Evolutionary conservation across 2,113 vertebrate species (phyloP).

Genomic region (Fukomys damarensis): DNA sequence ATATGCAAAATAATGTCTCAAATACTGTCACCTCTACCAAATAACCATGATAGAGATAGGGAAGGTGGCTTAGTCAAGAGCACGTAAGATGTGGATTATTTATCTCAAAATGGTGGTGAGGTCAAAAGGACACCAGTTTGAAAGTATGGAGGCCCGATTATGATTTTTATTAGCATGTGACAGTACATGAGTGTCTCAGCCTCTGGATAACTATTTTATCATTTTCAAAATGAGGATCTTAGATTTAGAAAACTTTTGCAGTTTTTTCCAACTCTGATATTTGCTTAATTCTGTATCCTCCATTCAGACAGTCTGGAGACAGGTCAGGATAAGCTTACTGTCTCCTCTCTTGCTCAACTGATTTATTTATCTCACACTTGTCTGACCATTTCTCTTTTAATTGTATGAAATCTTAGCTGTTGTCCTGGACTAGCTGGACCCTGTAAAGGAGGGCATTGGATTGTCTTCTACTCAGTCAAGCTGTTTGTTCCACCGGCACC

Average conservation of each 20-base stretch:
- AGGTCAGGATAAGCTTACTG: constrained; percentile 65
- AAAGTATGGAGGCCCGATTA: neutral
- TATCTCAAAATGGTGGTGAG: neutral
- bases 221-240: constrained; percentile 40
- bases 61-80: neutral
- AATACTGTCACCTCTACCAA: neutral
- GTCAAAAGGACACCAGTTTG: constrained; percentile 35
- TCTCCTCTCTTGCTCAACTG: constrained; percentile 63
- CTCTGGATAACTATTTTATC: constrained; percentile 36
- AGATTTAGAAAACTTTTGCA: constrained; percentile 56
- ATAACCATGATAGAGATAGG: neutral
- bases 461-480: constrained; percentile 53
- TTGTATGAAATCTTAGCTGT: constrained; percentile 44
- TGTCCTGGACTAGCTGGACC: constrained; percentile 48
- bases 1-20: neutral
- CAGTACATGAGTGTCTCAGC: neutral
- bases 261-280: constrained; percentile 58
- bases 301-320: constrained; percentile 56
- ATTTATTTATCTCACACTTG: constrained; percentile 68
- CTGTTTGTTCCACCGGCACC: constrained; percentile 29
- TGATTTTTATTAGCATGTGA: constrained; percentile 31
- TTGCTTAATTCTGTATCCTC: constrained; percentile 44
- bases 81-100: neutral
- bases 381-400: constrained; percentile 49
- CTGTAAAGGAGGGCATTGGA: constrained; percentile 17